These are phyloP conservation scores for Falcaria lacertinaria DNA, from an alignment of 2,888 invertebrate genomes.

Conservation along the genomic window DNA sequence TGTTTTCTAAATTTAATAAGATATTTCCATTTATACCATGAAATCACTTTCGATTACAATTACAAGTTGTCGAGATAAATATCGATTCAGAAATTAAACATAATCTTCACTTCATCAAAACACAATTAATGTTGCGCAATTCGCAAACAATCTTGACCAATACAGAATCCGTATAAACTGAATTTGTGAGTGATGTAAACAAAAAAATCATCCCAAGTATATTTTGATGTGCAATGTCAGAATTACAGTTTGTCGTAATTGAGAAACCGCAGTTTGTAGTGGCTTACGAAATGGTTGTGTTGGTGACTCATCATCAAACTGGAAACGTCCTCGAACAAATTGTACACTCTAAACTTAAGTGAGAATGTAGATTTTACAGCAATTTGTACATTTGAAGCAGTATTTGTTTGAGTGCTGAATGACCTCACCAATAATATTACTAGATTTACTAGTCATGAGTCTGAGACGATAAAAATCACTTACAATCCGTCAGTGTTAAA, in stretches of 20 bases:
- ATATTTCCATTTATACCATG: no score
- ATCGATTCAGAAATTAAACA: no score
- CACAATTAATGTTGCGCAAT: no score
- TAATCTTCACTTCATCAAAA: no score
- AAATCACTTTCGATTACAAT: no score
- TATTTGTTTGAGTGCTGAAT: background rate
- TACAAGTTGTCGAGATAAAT: no score
- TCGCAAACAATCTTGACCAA: no score
- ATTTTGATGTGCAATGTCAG: constrained; percentile 11
- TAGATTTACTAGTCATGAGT: no score
- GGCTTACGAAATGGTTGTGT: constrained; percentile 35
- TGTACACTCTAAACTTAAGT: background rate
- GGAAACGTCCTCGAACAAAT: constrained; percentile 21
- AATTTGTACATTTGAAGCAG: background rate
- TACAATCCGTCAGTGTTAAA: no score
- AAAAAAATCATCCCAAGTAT: background rate
- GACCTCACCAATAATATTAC: no score
- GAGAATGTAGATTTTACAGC: background rate
- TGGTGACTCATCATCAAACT: constrained; percentile 40
- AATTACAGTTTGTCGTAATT: constrained; percentile 29
- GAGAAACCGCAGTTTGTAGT: constrained; percentile 34
- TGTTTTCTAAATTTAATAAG: no score
- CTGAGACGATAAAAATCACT: no score
- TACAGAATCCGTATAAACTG: background rate
- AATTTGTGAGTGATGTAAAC: background rate